phyloP scores from a whole-genome alignment of 1,140 invertebrate species.

The Drosophila willistoni region DNA sequence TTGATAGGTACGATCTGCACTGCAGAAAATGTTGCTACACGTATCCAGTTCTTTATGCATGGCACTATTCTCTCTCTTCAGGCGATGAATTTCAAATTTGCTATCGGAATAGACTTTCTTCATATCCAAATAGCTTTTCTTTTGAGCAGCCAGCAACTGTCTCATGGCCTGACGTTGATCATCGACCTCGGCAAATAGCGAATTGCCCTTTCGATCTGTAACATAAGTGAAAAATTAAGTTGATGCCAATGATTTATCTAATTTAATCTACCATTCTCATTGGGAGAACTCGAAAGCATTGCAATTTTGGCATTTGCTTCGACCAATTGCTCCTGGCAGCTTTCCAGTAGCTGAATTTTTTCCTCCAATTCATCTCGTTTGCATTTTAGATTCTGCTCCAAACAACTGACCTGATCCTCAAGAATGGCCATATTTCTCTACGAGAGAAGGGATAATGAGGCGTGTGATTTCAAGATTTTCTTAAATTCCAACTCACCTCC shows the following conservation, averaged over 20 bases:
- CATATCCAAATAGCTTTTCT: conserved; percentile 82
- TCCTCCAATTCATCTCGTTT: conserved; percentile 77
- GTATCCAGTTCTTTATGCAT: conserved; percentile 75
- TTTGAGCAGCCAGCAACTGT: conserved; percentile 80
- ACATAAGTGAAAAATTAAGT: neutral
- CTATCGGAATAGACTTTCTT: conserved; percentile 82
- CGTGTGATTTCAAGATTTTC: neutral
- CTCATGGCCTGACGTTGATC: conserved; percentile 83
- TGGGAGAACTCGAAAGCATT: conserved; percentile 51
- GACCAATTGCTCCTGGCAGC: conserved; percentile 72
- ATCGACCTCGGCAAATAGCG: conserved; percentile 85
- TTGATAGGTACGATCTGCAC: conserved; percentile 74
- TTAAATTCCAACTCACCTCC: conserved; percentile 45
- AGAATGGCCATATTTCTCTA: conserved; percentile 75
- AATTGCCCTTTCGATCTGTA: conserved; percentile 84
- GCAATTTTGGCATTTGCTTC: conserved; percentile 77
- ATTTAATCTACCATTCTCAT: conserved; percentile 54
- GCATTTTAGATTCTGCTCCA: conserved; percentile 71
- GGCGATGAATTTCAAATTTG: conserved; percentile 80
- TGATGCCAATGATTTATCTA: no score
- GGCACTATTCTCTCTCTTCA: conserved; percentile 83
- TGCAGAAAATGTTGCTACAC: conserved; percentile 79
- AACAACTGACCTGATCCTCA: conserved; percentile 67
- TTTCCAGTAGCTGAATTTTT: conserved; percentile 70
- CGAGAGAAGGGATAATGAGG: neutral